Evolutionary conservation across 2,888 invertebrate genomes (phyloP).

Genomic region (Epinotia nisella): DNA sequence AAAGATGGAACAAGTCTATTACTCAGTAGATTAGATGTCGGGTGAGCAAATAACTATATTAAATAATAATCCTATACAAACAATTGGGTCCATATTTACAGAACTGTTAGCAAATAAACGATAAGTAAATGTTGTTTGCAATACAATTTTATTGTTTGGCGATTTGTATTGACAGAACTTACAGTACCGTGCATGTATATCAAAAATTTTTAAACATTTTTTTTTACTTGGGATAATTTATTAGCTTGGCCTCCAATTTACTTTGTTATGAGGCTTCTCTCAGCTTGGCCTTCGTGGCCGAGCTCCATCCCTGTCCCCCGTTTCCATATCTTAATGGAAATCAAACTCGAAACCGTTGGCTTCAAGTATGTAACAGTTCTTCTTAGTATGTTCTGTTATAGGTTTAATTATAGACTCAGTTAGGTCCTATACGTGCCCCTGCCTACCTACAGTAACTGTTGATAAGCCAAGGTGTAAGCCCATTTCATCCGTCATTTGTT

Average conservation of each 20-base stretch:
- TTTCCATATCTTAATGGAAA: constrained; percentile 3
- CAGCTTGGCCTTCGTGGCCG: no score
- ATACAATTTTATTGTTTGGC: neutral
- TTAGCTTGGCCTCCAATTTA: no score
- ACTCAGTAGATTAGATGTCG: constrained; percentile 7
- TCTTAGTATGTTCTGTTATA: neutral
- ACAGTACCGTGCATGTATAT: no score
- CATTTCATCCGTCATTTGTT: no score
- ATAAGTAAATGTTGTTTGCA: constrained; percentile 4
- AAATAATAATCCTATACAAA: neutral
- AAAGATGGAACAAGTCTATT: constrained; percentile 7
- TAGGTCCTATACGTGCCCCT: neutral
- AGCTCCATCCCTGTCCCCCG: no score
- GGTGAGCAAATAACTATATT: constrained; percentile 12
- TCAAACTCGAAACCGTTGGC: neutral
- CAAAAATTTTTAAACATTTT: no score
- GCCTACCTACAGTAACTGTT: no score
- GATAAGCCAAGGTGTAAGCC: no score
- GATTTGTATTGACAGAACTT: neutral
- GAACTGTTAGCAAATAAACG: neutral
- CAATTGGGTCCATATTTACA: neutral
- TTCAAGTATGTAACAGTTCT: neutral
- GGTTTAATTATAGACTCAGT: neutral
- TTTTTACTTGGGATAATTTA: no score
- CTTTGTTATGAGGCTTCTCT: no score